Evolutionary conservation across 2,113 vertebrate genomes (phyloP), one percentile per base, ranked within the genome.

Genomic region (Polypterus senegalus): DNA sequence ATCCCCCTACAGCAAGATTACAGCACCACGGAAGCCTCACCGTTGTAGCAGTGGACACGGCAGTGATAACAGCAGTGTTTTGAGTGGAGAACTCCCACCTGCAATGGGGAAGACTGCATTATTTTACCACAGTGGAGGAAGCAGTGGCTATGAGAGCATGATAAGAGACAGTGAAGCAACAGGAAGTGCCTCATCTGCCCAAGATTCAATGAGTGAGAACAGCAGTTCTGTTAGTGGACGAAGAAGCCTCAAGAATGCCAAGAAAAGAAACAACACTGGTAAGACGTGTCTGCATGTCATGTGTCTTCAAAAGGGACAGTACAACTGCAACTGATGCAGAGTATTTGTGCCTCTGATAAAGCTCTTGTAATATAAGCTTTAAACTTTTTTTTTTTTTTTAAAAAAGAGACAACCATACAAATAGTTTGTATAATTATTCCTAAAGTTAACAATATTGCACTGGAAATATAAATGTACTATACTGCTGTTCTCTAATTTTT

Each of bases 131-230:
- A 97, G 93, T 0, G 96, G 96, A 0, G 94, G 95, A 64, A 98
- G 95, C 83, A 99, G 96, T 0, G 93, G 95, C 64, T 99, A 99
- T 0, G 96, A 98, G 80, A 99, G 96, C 81, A 92, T 98, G 92
- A 87, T 97, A 63, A 82, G 96, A 43, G 96, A 98, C 86, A 98
- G 96, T 0, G 96, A 99, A 79, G 95, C 93, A 2, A 99, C 96
- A 0, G 95, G 96, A 10, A 99, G 96, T 0, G 88, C 91, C 3
- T 98, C 95, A 43, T 99, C 95, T 0, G 89, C 96, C 0, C 96
- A 95, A 75, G 96, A 98, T 75, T 98, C 96, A 60, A 89, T 92
- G 79, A 98, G 95, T 0, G 95, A 99, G 70, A 92, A 97, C 77
- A 94, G 92, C 78, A 90, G 90, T 71, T 96, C 92, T 0, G 75